Base-by-base conservation (phyloP, 2,797 vertebrate genomes). In the Amblyopsis hoosieri region DNA sequence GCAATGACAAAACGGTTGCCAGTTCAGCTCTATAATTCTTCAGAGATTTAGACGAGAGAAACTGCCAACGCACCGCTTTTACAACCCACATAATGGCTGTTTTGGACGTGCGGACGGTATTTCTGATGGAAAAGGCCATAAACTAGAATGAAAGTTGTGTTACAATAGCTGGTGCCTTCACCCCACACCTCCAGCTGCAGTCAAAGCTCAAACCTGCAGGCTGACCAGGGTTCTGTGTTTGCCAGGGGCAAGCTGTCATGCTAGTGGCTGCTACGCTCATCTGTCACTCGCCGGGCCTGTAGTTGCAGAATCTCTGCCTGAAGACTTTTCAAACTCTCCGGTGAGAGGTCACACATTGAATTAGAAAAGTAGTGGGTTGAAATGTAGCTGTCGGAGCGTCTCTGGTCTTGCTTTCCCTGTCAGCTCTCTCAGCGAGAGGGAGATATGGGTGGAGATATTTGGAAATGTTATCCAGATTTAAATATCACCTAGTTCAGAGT, bases 281-380 rank as follows among this genome's bases (percentile, higher is more conserved):
- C 89, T 87, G 85, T 93, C 90, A 88, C 83, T 87, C 87, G 88
- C 88, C 87, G 87, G 81, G 92, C 84, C 80, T 78, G 78, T 84
- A 89, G 84, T 84, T 87, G 85, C 87, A 85, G 84, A 87, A 86
- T 89, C 84, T 72, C 80, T 82, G 88, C 90, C 87, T 77, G 85
- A 88, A 91, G 92, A 92, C 89, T 90, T 92, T 90, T 85, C 85
- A 87, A 92, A 91, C 74, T 88, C 85, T 90, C 84, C 75, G 82
- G 88, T 79, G 76, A 90, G 90, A 92, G 91, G 91, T 92, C 90
- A 89, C 73, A 82, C 81, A 89, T 87, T 87, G 89, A 93, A 91
- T 91, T 90, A 85, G 88, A 86, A 85, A 85, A 85, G 82, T 87
- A 82, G 85, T 80, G 82, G 86, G 86, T 72, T 79, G 77, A 82